phyloP scores from a whole-genome alignment of 2,888 invertebrate species.

The Himalopsyche tibetana region DNA sequence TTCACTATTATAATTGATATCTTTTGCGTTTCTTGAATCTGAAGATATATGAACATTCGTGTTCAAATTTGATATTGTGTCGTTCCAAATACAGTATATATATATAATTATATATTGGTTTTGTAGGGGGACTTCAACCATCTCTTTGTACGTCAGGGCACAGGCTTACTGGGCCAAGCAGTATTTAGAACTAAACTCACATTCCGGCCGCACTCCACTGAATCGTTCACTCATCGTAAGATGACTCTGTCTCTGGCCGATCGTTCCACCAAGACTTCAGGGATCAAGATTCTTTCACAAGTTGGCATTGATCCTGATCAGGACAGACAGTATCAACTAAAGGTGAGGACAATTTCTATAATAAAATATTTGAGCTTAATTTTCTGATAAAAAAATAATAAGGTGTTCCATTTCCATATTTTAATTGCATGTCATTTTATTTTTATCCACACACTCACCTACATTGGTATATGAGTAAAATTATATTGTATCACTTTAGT shows the following conservation, averaged over 20 bases:
- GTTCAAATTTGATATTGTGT: no score
- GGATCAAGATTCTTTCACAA: conserved; percentile 96
- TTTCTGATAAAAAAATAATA: no score
- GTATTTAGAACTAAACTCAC: conserved; percentile 97
- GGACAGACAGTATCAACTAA: conserved; percentile 92
- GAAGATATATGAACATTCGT: no score
- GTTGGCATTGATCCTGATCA: conserved; percentile 97
- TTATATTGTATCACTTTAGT: no score
- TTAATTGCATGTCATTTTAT: no score
- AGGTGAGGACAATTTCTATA: conserved; percentile 75
- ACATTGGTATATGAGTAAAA: no score
- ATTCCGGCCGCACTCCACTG: conserved; percentile 98
- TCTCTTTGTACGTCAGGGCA: conserved; percentile 97
- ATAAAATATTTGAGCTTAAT: no score
- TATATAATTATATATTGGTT: not conserved
- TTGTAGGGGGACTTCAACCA: conserved; percentile 96
- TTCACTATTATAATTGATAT: no score
- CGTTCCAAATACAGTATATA: not conserved
- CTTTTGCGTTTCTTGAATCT: no score
- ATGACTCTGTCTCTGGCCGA: conserved; percentile 99
- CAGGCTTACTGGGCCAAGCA: conserved; percentile 97
- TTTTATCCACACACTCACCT: no score
- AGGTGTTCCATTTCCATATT: no score
- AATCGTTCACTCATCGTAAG: conserved; percentile 98
- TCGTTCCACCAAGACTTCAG: conserved; percentile 93